These are phyloP conservation scores for Actias luna DNA, from an alignment of 2,888 invertebrate genomes.

Conservation along the genomic window DNA sequence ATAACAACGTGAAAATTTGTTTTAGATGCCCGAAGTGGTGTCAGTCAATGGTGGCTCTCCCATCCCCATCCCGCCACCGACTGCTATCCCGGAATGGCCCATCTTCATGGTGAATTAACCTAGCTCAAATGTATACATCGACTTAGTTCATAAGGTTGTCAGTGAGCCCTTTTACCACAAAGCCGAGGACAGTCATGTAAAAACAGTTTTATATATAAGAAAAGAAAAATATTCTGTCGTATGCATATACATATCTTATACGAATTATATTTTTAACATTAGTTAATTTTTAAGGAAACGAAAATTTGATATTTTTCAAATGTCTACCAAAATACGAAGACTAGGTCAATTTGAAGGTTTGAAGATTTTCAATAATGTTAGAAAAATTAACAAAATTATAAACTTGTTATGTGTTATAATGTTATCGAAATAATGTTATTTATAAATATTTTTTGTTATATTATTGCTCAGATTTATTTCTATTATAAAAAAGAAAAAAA, in stretches of 20 bases:
- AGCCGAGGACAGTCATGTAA: not conserved
- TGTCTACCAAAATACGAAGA: not conserved
- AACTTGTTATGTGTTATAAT: not conserved
- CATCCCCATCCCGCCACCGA: constrained; percentile 68
- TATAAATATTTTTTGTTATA: not conserved
- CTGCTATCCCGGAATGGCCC: constrained; percentile 75
- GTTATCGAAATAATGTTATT: not conserved
- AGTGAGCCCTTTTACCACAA: not conserved
- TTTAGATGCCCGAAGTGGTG: constrained; percentile 72
- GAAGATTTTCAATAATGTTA: not conserved
- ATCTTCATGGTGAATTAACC: constrained; percentile 73
- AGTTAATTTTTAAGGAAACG: not conserved
- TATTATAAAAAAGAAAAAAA: not conserved
- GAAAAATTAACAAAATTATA: not conserved
- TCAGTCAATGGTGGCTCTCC: constrained; percentile 74
- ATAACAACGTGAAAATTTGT: constrained; percentile 12
- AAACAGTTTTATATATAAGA: not conserved
- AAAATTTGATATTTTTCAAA: not conserved
- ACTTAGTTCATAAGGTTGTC: constrained; percentile 1
- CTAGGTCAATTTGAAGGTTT: not conserved
- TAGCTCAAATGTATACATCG: constrained; percentile 14
- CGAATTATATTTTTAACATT: not conserved
- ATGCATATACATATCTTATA: not conserved
- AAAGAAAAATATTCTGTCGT: not conserved
- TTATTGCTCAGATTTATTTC: not conserved